phyloP scores from a whole-genome alignment of 2,113 vertebrate genomes.

The zebrafish (Danio rerio) region DNA sequence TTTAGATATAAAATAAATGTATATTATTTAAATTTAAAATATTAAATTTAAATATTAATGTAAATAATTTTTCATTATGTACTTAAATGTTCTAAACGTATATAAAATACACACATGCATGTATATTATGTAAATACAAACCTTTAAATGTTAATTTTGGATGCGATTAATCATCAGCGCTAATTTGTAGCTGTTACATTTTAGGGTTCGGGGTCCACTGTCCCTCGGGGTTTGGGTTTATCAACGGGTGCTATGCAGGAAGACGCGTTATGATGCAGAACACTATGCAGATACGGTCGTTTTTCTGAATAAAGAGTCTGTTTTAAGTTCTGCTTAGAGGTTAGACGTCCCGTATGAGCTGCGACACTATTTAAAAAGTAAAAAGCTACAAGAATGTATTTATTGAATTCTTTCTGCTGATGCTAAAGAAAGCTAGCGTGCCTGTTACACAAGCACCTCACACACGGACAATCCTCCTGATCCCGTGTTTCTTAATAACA shows the following conservation, averaged over 20 bases:
- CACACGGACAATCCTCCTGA: constrained; percentile 28
- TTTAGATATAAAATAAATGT: too few species aligned
- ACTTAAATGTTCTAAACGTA: too few species aligned
- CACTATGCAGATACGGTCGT: not conserved
- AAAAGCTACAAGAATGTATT: not conserved
- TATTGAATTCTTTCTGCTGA: constrained; percentile 1
- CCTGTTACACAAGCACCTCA: not conserved
- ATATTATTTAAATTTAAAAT: too few species aligned
- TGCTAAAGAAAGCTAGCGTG: not conserved
- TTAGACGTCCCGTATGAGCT: constrained; percentile 7
- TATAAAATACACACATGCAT: too few species aligned
- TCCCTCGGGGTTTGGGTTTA: constrained; percentile 34
- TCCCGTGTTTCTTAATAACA: not conserved
- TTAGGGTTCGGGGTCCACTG: constrained; percentile 6
- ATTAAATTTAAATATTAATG: too few species aligned
- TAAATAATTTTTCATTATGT: too few species aligned
- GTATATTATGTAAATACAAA: too few species aligned
- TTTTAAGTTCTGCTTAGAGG: not conserved
- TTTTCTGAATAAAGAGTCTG: not conserved
- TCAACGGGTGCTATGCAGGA: constrained; percentile 58
- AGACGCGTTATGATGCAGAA: not conserved
- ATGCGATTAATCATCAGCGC: too few species aligned
- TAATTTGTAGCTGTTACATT: constrained; percentile 26
- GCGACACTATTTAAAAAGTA: not conserved
- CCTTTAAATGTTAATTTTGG: too few species aligned